Percentiles rank a stretch among this genome's conserved stretches.
phyloP scores from a whole-genome alignment of 2,113 vertebrate species.

The Crotalus viridis region DNA sequence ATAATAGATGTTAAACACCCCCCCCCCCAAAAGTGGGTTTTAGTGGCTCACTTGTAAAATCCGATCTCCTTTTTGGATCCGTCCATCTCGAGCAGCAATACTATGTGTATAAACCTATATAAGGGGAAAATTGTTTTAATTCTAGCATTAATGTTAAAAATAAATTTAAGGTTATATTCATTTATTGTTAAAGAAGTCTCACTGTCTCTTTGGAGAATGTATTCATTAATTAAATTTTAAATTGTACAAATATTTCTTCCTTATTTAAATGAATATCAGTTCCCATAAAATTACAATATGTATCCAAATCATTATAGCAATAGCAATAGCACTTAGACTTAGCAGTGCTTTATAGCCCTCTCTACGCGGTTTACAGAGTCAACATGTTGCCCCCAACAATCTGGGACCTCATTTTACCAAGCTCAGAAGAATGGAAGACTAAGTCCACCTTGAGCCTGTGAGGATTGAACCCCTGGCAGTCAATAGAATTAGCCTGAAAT shows the following conservation, averaged over 20 bases:
- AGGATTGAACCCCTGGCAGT: too few relatives aligned
- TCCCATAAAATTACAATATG: background rate
- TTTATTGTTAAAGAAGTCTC: background rate
- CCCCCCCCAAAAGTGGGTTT: slow-evolving; percentile 9
- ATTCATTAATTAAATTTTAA: background rate
- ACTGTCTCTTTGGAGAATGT: background rate
- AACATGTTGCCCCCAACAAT: too few relatives aligned
- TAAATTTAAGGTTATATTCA: background rate
- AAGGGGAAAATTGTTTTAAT: background rate
- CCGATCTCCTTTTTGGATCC: slow-evolving; percentile 92
- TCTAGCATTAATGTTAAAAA: background rate
- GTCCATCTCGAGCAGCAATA: slow-evolving; percentile 91
- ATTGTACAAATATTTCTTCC: background rate
- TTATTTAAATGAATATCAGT: background rate
- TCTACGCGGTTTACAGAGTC: too few relatives aligned
- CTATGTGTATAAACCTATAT: slow-evolving; percentile 90
- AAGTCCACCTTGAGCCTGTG: too few relatives aligned
- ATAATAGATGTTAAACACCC: slow-evolving; percentile 24
- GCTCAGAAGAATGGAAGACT: too few relatives aligned
- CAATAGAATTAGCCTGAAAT: too few relatives aligned
- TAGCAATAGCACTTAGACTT: too few relatives aligned
- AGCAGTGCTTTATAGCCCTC: too few relatives aligned
- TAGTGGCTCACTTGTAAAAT: slow-evolving; percentile 87
- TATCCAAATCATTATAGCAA: background rate
- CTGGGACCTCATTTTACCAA: too few relatives aligned